Conservation (phyloP, 2,113 vertebrate genomes). For the Ibidorhyncha struthersii region DNA sequence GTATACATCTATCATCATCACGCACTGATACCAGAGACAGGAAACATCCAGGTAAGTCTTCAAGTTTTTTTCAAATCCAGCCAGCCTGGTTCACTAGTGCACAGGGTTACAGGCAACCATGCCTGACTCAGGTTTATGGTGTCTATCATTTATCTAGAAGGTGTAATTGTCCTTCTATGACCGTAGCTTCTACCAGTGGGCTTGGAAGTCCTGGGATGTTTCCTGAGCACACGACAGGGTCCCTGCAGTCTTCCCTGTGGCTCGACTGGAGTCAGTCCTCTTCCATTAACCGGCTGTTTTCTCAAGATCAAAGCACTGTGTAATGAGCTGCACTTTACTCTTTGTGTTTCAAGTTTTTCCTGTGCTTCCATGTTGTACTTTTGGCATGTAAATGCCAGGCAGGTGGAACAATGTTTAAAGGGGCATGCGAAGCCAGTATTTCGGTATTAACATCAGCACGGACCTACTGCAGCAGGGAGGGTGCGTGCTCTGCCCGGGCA, state of each 20-base stretch:
- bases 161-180: not conserved
- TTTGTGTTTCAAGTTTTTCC: slow-evolving; percentile 40
- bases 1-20: not conserved
- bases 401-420: slow-evolving; percentile 34
- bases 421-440: not conserved
- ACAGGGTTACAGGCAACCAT: not conserved
- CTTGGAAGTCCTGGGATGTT: not conserved
- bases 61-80: not conserved
- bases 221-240: rapidly evolving
- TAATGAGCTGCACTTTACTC: not conserved
- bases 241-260: rapidly evolving
- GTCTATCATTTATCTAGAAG: not conserved
- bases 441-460: not conserved
- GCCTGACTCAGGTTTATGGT: not conserved
- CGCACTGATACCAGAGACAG: not conserved
- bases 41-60: not conserved
- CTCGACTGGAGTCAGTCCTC: not conserved
- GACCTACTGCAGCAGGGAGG: not conserved
- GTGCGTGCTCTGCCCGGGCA: not conserved
- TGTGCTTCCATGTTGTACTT: not conserved
- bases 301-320: not conserved
- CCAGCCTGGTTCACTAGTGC: not conserved
- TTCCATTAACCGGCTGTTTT: not conserved
- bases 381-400: slow-evolving; percentile 40
- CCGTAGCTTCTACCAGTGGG: not conserved